phyloP scores from a whole-genome alignment of 2,797 vertebrate species.

The Ctenochaetus hawaiiensis region DNA sequence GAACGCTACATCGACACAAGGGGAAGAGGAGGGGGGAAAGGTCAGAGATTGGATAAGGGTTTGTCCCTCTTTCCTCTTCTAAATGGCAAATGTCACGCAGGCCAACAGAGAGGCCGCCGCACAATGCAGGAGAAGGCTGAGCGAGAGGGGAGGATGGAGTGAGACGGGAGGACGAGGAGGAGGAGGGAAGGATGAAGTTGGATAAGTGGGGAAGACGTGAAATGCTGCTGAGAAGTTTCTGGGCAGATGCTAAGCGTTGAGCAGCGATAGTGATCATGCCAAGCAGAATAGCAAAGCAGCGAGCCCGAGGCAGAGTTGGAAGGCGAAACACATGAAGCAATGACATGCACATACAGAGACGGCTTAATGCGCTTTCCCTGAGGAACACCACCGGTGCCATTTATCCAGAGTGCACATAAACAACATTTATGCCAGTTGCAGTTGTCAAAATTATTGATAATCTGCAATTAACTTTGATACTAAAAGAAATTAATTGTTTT shows the following conservation, averaged over 20 bases:
- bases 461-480: background rate
- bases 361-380: constrained; percentile 20
- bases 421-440: background rate
- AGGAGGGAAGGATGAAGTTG: constrained; percentile 8
- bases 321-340: constrained; percentile 30
- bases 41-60: constrained; percentile 78
- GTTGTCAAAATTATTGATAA: background rate
- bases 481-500: background rate
- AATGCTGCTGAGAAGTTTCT: constrained; percentile 46
- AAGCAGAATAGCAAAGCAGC: constrained; percentile 44
- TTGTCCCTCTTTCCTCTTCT: constrained; percentile 57
- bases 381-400: constrained; percentile 9
- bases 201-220: constrained; percentile 34
- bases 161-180: constrained; percentile 20
- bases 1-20: constrained; percentile 37
- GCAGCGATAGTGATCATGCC: constrained; percentile 43
- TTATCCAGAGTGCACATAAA: constrained; percentile 7
- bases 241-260: constrained; percentile 62
- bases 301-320: constrained; percentile 24
- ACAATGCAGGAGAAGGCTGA: constrained; percentile 33
- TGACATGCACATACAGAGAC: constrained; percentile 31
- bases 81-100: constrained; percentile 81
- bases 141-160: constrained; percentile 21
- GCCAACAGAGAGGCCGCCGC: constrained; percentile 35
- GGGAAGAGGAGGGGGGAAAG: constrained; percentile 56